These are phyloP conservation scores for Chaetops frenatus DNA, from an alignment of 2,113 vertebrate genomes.

Conservation along the genomic window DNA sequence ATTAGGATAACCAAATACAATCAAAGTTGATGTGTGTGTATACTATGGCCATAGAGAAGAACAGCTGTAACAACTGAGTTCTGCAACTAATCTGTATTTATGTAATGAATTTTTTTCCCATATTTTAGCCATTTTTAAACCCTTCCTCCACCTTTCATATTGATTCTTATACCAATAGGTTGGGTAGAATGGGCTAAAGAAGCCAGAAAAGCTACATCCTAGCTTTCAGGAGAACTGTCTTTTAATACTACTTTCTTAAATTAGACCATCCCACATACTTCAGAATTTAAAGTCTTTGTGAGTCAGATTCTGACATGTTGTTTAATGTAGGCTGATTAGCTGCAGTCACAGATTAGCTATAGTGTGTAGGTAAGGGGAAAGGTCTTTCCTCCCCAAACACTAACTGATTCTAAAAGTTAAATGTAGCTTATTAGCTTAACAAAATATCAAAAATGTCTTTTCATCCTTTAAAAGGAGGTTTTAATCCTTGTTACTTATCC, in stretches of 20 bases:
- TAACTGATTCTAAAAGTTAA: neutral
- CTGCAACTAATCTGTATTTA: neutral
- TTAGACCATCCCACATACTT: neutral
- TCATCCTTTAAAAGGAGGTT: neutral
- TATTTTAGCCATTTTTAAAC: neutral
- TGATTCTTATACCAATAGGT: neutral
- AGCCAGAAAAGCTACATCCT: neutral
- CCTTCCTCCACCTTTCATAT: neutral
- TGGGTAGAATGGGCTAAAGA: neutral
- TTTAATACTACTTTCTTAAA: neutral
- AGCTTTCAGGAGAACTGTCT: neutral
- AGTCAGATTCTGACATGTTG: neutral
- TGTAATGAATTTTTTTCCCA: neutral
- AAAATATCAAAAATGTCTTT: neutral
- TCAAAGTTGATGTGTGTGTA: neutral
- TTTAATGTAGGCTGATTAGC: neutral
- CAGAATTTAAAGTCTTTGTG: neutral
- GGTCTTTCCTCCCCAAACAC: neutral
- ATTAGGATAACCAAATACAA: neutral
- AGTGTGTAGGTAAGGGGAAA: neutral
- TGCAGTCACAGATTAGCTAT: neutral
- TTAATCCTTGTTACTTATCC: neutral
- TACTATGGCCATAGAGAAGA: neutral
- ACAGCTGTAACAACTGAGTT: neutral
- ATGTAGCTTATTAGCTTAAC: neutral